These are phyloP conservation scores for Cloeon dipterum DNA, from an alignment of 2,888 invertebrate genomes.

Conservation along the genomic window DNA sequence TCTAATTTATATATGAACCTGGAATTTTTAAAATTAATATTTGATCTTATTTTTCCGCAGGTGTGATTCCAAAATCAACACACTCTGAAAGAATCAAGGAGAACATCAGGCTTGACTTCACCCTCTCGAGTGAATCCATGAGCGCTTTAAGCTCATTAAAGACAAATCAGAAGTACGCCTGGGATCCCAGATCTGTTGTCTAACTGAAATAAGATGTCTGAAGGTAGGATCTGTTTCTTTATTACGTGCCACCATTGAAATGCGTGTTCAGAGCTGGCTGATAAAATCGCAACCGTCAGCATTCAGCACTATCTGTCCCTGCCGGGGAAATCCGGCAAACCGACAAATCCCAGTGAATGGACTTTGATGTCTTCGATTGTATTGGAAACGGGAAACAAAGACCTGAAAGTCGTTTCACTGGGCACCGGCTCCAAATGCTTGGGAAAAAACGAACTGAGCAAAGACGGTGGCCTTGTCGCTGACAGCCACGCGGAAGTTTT, in stretches of 20 bases:
- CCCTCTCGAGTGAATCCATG: conserved; percentile 28
- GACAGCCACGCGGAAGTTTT: conserved; percentile 87
- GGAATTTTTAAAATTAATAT: conserved; percentile 1
- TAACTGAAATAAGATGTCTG: conserved; percentile 11
- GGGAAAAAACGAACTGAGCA: conserved; percentile 36
- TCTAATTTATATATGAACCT: not conserved
- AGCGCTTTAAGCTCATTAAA: conserved; percentile 20
- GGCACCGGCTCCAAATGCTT: conserved; percentile 87
- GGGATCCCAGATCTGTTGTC: conserved; percentile 28
- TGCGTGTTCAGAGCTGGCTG: conserved; percentile 14
- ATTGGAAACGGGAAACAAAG: not conserved
- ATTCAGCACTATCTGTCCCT: conserved; percentile 32
- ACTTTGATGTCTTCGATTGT: conserved; percentile 59
- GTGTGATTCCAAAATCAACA: conserved; percentile 40
- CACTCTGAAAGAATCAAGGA: conserved; percentile 28
- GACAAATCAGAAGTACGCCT: conserved; percentile 25
- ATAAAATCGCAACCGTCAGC: conserved; percentile 32
- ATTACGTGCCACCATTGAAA: no score
- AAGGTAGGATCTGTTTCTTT: no score
- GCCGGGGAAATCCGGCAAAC: conserved; percentile 66
- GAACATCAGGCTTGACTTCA: conserved; percentile 34
- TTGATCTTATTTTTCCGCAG: conserved; percentile 11
- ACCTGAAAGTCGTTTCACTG: conserved; percentile 42
- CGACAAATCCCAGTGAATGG: conserved; percentile 45
- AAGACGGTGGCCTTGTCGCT: conserved; percentile 46